Evolutionary conservation across 2,888 invertebrate genomes (phyloP), one percentile per base, ranked within the genome.

Genomic region (Latrodectus hesperus): DNA sequence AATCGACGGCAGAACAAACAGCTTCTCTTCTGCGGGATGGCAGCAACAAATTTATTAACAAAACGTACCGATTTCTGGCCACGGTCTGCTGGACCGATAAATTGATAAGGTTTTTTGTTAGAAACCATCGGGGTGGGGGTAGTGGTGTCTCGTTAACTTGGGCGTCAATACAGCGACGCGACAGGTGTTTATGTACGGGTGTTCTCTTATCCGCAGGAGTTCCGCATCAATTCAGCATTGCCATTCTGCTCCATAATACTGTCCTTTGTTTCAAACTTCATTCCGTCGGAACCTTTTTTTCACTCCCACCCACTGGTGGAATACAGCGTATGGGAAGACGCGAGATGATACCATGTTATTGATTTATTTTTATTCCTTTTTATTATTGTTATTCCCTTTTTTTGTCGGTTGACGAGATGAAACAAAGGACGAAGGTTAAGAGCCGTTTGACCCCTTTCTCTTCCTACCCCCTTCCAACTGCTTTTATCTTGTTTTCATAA

Each of bases 351-450:
- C 53, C 49, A 65, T 64, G 76, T 85, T 87, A 87, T 87, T 87
- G 86, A 87, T 87, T 86, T 82, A 87, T 87, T 77, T 60, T 77
- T 82, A 55, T 60, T 68, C 26, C 60, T 55, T 38, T 76, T 64
- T 72, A 22, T 52, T 38, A 38, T 52, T 67, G 10, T 72, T 53
- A n/a, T 78, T 74, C n/a, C 52, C n/a, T 49, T 67, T 64, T 11
- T 51, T 71, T 67, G 65, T 80, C 75, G 68, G 60, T 67, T 67
- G 68, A n/a, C 26, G 82, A n/a, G 60, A 70, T 81, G 81, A 77
- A 87, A 81, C 86, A 77, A 77, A 73, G 81, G 76, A 72, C 77
- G 72, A 87, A 87, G 86, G 86, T 87, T 87, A 87, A 87, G 71
- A 87, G 86, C 86, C 86, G 86, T 81, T 87, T 87, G 86, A 87